Conservation (phyloP, 2,888 invertebrate species). For the Alentia gelatinosa region DNA sequence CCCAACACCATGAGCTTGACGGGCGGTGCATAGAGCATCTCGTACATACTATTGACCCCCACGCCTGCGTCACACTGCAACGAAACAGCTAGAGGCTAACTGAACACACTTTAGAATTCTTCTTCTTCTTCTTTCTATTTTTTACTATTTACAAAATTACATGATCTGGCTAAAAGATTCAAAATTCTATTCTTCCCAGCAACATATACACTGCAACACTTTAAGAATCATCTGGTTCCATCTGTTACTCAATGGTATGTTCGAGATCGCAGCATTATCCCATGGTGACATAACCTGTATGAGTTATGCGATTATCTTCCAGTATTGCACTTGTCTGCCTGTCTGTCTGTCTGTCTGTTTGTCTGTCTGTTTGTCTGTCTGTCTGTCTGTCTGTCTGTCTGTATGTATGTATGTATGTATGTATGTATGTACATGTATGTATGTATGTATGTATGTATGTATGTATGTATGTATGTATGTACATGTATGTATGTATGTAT, state of each 20-base stretch:
- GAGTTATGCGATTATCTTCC: too few species aligned
- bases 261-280: too few species aligned
- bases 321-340: too few species aligned
- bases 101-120: neutral
- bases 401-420: neutral
- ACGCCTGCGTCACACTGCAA: slow-evolving; percentile 58
- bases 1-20: slow-evolving; percentile 56
- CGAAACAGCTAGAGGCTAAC: neutral
- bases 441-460: neutral
- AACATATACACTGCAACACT: too few species aligned
- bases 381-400: too few species aligned
- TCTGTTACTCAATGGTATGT: too few species aligned
- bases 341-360: too few species aligned
- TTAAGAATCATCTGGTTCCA: too few species aligned
- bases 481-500: neutral
- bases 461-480: neutral
- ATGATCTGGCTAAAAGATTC: too few species aligned
- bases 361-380: too few species aligned
- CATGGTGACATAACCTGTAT: too few species aligned
- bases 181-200: neutral
- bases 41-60: slow-evolving; percentile 58
- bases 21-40: neutral
- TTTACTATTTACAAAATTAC: too few species aligned
- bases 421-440: neutral
- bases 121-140: neutral